phyloP scores from a whole-genome alignment of 2,797 vertebrate genomes.

The Catharus ustulatus region DNA sequence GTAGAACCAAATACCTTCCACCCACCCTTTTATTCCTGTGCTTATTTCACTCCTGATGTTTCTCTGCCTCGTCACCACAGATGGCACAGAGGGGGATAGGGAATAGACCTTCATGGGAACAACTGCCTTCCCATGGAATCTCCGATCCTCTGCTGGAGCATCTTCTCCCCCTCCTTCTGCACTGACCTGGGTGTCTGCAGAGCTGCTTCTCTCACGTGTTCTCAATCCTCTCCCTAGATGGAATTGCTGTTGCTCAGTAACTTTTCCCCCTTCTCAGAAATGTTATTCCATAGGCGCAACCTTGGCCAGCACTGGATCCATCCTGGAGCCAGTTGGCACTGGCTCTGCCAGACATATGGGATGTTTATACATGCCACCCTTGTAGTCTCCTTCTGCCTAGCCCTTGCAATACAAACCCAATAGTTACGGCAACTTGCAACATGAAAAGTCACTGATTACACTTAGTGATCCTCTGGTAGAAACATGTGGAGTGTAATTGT shows the following conservation, averaged over 20 bases:
- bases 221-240: not conserved
- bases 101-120: not conserved
- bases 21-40: not conserved
- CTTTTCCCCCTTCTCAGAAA: not conserved
- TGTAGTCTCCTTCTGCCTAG: not conserved
- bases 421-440: fast-evolving
- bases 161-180: not conserved
- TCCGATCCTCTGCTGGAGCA: not conserved
- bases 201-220: not conserved
- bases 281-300: not conserved
- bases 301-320: fast-evolving
- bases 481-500: not conserved
- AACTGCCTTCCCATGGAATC: not conserved
- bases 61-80: fast-evolving
- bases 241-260: not conserved
- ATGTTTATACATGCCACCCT: not conserved
- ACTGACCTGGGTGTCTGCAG: not conserved
- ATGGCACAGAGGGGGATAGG: not conserved
- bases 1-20: not conserved
- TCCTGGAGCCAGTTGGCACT: not conserved
- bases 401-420: not conserved
- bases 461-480: not conserved
- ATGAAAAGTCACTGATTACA: not conserved
- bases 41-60: not conserved
- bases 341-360: fast-evolving